Base-by-base conservation (phyloP, 2,797 vertebrate species). In the Euphonia xanthogaster region DNA sequence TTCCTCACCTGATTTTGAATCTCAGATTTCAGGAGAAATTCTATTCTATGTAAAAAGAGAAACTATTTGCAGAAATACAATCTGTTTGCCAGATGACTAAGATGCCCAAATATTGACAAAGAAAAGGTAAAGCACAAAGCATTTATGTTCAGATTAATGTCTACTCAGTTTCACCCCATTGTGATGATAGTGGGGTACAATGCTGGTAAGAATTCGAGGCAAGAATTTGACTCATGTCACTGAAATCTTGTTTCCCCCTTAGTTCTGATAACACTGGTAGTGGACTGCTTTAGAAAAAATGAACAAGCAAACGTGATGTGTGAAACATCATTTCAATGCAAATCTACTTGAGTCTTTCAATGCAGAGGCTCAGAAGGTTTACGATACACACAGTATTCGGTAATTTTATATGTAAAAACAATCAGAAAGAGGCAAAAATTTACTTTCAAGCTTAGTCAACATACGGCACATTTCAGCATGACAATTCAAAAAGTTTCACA, bases 341-440 rank as follows among this genome's bases (percentile, higher is more conserved):
- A 95, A 96, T 97, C 94, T 88, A 96, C 87, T 97, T 28, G 79
- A 96, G 81, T 94, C 83, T 92, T 97, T 94, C 80, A 80, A 96
- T 4, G 94, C 88, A 95, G 94, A 97, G 97, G 96, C 96, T 96
- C 92, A 90, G 95, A 90, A 92, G 74, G 68, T 97, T 94, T 93
- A 95, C 88, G 37, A 98, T 97, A 97, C 74, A 98, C 98, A 98
- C 98, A 98, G 98, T 98, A 98, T 98, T 96, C 97, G 98, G 98
- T 98, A 97, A 88, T 94, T 96, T 96, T 81, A 97, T 97, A 97
- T 67, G 94, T 97, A 98, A 97, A 98, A 98, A 98, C 95, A 94
- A 96, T 97, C 97, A 97, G 96, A 98, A 97, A 97, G 91, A 97
- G 94, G 94, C 94, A 95, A 96, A 96, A 97, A 97, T 91, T 96